A percentile compares a stretch with the other conserved stretches of the same genome.
These are phyloP conservation scores for Anser brachyrhynchus DNA, from an alignment of 2,113 vertebrate genomes.

Conservation along the genomic window DNA sequence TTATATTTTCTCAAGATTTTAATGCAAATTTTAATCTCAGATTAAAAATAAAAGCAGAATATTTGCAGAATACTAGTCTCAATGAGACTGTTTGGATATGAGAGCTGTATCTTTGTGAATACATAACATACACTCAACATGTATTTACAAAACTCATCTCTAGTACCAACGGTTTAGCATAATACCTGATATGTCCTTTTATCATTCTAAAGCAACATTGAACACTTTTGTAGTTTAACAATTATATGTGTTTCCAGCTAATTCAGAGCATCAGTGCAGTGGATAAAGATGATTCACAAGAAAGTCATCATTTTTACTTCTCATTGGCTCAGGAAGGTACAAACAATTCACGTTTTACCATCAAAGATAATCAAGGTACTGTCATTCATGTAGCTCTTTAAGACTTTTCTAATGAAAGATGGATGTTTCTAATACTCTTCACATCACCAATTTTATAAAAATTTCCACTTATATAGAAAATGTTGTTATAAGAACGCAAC, in stretches of 20 bases:
- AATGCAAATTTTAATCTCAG: not conserved
- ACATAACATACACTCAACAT: fast-evolving
- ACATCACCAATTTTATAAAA: not conserved
- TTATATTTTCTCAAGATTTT: not conserved
- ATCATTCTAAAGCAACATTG: not conserved
- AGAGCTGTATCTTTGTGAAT: not conserved
- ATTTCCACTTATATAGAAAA: not conserved
- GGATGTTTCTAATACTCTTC: not conserved
- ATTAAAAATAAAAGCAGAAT: slow-evolving; percentile 1
- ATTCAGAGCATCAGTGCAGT: slow-evolving; percentile 89
- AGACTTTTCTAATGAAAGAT: not conserved
- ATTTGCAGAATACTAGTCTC: not conserved
- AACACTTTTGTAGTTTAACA: not conserved
- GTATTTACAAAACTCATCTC: not conserved
- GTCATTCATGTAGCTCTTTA: not conserved
- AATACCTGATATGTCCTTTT: not conserved
- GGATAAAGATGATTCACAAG: slow-evolving; percentile 84
- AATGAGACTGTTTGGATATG: not conserved
- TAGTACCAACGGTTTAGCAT: not conserved
- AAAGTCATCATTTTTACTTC: slow-evolving; percentile 86
- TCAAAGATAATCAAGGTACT: slow-evolving; percentile 90
- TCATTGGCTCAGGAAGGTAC: slow-evolving; percentile 78
- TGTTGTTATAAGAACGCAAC: not conserved
- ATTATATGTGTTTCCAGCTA: slow-evolving; percentile 73
- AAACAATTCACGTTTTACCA: slow-evolving; percentile 85